Conservation (phyloP, 64 coral and sea anemone species). For the Astreopora myriophthalma region DNA sequence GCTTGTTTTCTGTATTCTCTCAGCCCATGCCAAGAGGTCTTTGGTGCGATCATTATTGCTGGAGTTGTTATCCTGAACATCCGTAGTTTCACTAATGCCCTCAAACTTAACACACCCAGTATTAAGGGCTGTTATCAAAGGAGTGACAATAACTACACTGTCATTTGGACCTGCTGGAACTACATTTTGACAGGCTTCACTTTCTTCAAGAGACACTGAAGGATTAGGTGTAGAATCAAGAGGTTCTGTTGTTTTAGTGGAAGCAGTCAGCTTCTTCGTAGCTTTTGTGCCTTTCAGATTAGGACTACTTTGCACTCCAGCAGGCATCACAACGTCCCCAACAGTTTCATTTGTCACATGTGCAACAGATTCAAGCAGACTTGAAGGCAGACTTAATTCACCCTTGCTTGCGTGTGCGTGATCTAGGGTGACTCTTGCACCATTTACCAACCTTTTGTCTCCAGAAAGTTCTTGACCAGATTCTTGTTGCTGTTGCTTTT, state of each 20-base stretch:
- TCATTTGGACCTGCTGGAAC: neutral
- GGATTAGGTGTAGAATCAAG: neutral
- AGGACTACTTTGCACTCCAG: neutral
- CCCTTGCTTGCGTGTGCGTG: neutral
- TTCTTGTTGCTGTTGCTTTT: neutral
- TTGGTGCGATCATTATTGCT: slow-evolving; percentile 43
- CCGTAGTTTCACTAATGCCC: neutral
- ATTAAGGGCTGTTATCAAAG: neutral
- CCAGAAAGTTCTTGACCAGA: neutral
- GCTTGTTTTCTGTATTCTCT: slow-evolving; percentile 63
- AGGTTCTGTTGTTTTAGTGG: neutral
- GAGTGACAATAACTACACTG: neutral
- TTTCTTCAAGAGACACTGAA: neutral
- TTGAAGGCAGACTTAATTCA: slow-evolving; percentile 5
- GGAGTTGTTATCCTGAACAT: neutral
- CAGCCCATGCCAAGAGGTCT: slow-evolving; percentile 55
- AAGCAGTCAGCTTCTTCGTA: neutral
- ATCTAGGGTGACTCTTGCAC: neutral
- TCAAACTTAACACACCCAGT: neutral
- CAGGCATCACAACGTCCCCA: neutral
- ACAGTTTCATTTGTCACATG: neutral
- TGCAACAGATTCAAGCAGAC: slow-evolving; percentile 10
- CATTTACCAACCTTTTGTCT: neutral
- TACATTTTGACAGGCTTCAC: neutral
- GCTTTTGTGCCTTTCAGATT: neutral